Evolutionary conservation across 2,113 vertebrate species (phyloP), one percentile per base, ranked within the genome.

Genomic region (Lophochroa leadbeateri): DNA sequence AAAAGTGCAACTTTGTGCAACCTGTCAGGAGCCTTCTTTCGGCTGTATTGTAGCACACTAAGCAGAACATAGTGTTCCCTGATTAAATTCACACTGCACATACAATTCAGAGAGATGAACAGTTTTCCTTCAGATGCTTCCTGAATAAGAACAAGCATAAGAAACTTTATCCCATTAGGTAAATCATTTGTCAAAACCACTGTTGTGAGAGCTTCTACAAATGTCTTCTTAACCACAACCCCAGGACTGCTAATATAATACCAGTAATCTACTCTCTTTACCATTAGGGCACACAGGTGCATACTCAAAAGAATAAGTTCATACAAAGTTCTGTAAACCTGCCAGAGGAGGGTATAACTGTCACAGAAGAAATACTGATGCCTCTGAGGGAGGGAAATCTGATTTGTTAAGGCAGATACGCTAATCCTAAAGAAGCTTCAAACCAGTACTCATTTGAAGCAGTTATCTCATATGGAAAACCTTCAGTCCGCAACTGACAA

Each of bases 381-480:
- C 28, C 44, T 80, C 44, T 55, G 28, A 88, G 27, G 37, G 43
- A 92, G 12, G 23, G 60, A 94, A 86, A 83, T 27, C 37, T 77
- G 50, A 79, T 92, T 20, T 0, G 0, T 5, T 41, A 57, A 80
- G 24, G 60, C 17, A 90, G 80, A 57, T 9, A 64, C 12, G 7
- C 17, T 39, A 43, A 35, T 55, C 67, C 27, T 35, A 93, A 71
- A 39, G 52, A 92, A 75, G 50, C 41, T 90, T 88, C 64, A 77
- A 75, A 91, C 44, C 28, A 71, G 82, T 6, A 88, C 9, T 75
- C 18, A 13, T 80, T 43, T 82, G 63, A 88, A 87, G 77, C 11
- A 90, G 69, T 46, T 96, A 86, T 83, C 89, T 79, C 49, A 46
- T 41, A 69, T 13, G 44, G 67, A 96, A 96, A 96, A 82, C 67